Evolutionary conservation across 92 coral and sea anemone species (phyloP).

Genomic region (Paragorgia papillata): DNA sequence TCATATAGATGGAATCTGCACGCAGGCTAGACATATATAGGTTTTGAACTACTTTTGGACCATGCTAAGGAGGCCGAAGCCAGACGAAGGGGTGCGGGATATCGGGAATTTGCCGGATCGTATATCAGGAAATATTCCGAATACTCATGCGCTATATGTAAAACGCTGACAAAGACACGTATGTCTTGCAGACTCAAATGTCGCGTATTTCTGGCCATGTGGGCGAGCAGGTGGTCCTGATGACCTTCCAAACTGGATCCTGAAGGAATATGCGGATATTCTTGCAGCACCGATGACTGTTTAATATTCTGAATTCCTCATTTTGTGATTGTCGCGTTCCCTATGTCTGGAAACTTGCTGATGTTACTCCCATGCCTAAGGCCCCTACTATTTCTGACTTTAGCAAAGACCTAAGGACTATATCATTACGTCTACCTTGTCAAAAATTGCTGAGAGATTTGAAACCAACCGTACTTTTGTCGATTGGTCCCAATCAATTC

Average conservation of each 20-base stretch:
- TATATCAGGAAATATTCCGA: too few species aligned
- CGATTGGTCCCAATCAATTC: conserved; percentile 48
- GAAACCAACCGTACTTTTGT: conserved; percentile 23
- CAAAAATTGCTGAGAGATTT: conserved; percentile 43
- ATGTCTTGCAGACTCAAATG: too few species aligned
- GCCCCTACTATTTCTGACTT: conserved; percentile 40
- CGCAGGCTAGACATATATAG: conserved; percentile 10
- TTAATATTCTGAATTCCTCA: conserved; percentile 55
- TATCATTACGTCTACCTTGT: conserved; percentile 60
- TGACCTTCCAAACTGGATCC: conserved; percentile 52
- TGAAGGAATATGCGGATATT: too few species aligned
- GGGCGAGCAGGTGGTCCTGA: conserved; percentile 67
- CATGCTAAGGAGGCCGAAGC: too few species aligned
- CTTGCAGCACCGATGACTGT: conserved; percentile 57
- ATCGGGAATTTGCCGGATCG: too few species aligned
- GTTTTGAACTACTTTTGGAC: too few species aligned
- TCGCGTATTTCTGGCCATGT: too few species aligned
- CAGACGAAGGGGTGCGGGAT: too few species aligned
- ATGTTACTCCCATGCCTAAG: conserved; percentile 56
- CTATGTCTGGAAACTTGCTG: conserved; percentile 51
- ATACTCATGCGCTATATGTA: too few species aligned
- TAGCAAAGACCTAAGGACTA: conserved; percentile 50
- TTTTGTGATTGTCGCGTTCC: conserved; percentile 54
- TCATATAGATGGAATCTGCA: conserved; percentile 46
- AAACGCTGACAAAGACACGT: too few species aligned